Evolutionary conservation across 2,113 vertebrate species (phyloP).

Genomic region (Percina caprodes): DNA sequence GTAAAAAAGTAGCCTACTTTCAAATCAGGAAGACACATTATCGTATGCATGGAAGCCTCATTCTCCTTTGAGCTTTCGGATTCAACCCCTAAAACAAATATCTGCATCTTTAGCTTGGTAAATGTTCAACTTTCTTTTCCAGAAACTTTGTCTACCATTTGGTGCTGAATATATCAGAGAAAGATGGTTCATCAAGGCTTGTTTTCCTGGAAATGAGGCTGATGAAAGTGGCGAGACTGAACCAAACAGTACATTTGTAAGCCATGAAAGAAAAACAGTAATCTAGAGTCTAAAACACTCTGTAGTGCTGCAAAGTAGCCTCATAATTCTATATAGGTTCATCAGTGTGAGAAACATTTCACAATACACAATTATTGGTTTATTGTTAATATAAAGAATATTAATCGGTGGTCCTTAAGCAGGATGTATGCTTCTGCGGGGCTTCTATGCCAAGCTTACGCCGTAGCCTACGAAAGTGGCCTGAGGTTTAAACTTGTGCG

Average conservation of each 20-base stretch:
- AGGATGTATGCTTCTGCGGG: no score
- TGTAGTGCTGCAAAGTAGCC: not conserved
- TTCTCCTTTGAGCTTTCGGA: not conserved
- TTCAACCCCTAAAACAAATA: not conserved
- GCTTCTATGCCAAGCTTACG: no score
- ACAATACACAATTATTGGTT: not conserved
- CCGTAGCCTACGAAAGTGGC: no score
- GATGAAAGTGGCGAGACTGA: not conserved
- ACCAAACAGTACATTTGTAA: not conserved
- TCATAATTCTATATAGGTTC: not conserved
- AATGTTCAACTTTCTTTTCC: not conserved
- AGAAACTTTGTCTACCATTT: not conserved
- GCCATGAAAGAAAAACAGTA: conserved; percentile 1
- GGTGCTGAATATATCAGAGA: not conserved
- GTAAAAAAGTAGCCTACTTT: not conserved
- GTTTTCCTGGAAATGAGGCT: not conserved
- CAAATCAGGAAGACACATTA: not conserved
- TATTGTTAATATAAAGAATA: not conserved
- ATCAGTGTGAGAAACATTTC: not conserved
- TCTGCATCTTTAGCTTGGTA: not conserved
- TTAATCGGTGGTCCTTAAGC: not conserved
- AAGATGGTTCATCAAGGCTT: not conserved
- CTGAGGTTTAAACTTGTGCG: no score
- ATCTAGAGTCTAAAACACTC: not conserved
- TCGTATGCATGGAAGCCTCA: not conserved